Base-by-base conservation (phyloP, 2,113 vertebrate species). In the Carassius carassius region DNA sequence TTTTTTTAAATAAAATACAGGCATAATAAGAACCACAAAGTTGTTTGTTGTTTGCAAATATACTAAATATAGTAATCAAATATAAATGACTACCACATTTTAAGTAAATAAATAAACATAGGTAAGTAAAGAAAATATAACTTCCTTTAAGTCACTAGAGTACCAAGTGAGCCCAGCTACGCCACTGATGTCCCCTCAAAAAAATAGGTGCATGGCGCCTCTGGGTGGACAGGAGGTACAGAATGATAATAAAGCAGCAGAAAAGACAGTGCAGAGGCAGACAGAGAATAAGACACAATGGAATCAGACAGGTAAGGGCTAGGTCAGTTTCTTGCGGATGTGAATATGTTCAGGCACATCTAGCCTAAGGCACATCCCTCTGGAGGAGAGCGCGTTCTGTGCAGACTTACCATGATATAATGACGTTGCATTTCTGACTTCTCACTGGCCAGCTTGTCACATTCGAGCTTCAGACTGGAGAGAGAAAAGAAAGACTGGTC, bases 351-450 rank as follows among this genome's bases (percentile, higher is more conserved):
- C 3, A 1, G 76, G 23, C 29, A 74, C 58, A 63, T 79, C 58
- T 44, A 80, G 78, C 58, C 77, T 23, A 49, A 65, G 78, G 62
- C 78, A 3, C 44, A 11, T 67, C 25, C 41, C 44, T 69, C 41
- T 67, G 44, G 17, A 81, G 44, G 67, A 82, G 80, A 54, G 56
- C 3, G 21, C 3, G 32, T 41, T 47, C 69, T 56, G 58, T 74
- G 74, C 32, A 70, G 65, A 88, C 94, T 94, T 90, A 99, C 98
- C 98, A 99, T 99, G 93, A 99, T 98, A 35, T 99, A 99, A 91
- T 99, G 98, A 91, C 98, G 96, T 88, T 99, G 98, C 98, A 99
- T 99, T 94, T 99, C 98, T 0, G 98, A 99, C 93, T 99, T 99
- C 93, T 99, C 98, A 4, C 97, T 99, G 85, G 98, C 98, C 89